Evolutionary conservation across 2,113 vertebrate species (phyloP).

Genomic region (Brachionichthys hirsutus): DNA sequence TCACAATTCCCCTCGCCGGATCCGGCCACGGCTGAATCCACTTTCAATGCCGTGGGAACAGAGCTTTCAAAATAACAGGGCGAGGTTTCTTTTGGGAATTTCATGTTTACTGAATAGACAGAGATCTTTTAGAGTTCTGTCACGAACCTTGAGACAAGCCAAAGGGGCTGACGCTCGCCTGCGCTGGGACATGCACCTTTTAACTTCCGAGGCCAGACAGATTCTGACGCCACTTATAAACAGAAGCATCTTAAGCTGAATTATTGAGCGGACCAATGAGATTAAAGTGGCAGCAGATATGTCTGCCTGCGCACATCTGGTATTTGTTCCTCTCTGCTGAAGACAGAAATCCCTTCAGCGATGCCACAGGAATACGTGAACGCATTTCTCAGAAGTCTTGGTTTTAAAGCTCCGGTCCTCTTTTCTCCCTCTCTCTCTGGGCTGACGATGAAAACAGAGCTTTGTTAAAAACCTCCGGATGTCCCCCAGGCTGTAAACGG

Average conservation of each 20-base stretch:
- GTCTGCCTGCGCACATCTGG: conserved; percentile 2
- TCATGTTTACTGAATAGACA: neutral
- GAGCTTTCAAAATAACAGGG: neutral
- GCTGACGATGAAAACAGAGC: conserved; percentile 23
- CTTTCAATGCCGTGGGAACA: conserved; percentile 27
- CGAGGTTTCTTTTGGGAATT: neutral
- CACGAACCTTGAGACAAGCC: too few species aligned
- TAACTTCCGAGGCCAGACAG: neutral
- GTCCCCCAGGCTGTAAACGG: conserved; percentile 31
- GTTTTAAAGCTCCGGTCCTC: neutral
- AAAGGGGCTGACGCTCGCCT: too few species aligned
- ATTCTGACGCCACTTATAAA: conserved; percentile 3
- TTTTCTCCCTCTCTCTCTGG: conserved; percentile 1
- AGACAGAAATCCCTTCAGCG: neutral
- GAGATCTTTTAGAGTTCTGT: conserved; percentile 1
- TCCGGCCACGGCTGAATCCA: conserved; percentile 14
- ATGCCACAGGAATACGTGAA: neutral
- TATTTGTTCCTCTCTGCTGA: neutral
- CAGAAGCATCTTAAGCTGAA: neutral
- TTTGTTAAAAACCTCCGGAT: conserved; percentile 30
- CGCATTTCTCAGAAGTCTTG: neutral
- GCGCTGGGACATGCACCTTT: too few species aligned
- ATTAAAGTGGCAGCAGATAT: neutral
- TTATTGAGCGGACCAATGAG: neutral
- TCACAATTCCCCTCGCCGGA: conserved; percentile 36